Evolutionary conservation across 2,888 invertebrate genomes (phyloP).

Genomic region (Meteorus colon): DNA sequence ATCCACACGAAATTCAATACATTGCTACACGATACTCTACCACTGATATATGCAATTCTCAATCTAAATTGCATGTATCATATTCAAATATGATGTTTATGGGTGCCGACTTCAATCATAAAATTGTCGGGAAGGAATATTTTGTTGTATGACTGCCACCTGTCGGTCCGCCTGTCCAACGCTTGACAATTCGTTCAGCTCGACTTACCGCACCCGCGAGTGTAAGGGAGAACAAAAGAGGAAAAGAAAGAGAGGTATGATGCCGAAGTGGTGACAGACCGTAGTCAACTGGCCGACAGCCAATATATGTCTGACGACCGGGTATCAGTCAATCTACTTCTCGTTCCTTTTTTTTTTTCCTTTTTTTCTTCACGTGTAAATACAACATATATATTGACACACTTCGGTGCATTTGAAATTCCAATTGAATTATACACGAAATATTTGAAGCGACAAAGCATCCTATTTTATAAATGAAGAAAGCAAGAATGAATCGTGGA

Average conservation of each 20-base stretch:
- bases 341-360: background rate
- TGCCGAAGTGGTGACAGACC: constrained; percentile 47
- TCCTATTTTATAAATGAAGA: background rate
- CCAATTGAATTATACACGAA: background rate
- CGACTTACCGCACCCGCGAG: constrained; percentile 52
- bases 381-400: background rate
- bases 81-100: background rate
- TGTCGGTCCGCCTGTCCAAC: constrained; percentile 59
- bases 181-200: constrained; percentile 58
- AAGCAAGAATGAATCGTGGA: background rate
- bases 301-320: constrained; percentile 43
- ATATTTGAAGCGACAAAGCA: background rate
- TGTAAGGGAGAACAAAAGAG: background rate
- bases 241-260: background rate
- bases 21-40: background rate
- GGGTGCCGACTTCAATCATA: background rate
- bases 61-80: too few species aligned
- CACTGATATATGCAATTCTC: too few species aligned
- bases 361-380: background rate
- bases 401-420: background rate
- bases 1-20: constrained; percentile 30
- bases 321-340: constrained; percentile 34
- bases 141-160: constrained; percentile 54
- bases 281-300: constrained; percentile 52
- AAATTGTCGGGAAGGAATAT: background rate